These are phyloP conservation scores for Carassius auratus DNA, from an alignment of 2,113 vertebrate species.

Conservation along the genomic window DNA sequence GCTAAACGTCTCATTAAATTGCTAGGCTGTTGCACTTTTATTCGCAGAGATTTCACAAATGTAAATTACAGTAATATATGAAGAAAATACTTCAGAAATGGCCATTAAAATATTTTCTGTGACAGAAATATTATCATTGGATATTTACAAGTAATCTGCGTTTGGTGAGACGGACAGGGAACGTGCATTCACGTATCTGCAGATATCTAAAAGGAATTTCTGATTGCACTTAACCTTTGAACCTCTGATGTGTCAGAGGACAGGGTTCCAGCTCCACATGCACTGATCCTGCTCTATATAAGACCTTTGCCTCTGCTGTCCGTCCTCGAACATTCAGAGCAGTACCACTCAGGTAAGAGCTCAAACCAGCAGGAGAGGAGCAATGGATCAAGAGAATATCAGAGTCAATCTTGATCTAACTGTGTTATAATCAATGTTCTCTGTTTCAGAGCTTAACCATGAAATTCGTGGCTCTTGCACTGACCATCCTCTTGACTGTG, in stretches of 20 bases:
- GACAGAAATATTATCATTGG: background rate
- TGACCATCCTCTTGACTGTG: slow-evolving; percentile 58
- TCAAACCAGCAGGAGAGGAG: background rate
- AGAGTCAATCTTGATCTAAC: background rate
- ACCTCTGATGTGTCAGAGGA: slow-evolving; percentile 58
- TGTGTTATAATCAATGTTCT: background rate
- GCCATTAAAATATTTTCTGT: background rate
- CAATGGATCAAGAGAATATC: background rate
- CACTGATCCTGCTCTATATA: slow-evolving; percentile 56
- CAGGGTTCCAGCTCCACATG: slow-evolving; percentile 58
- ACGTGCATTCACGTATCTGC: background rate
- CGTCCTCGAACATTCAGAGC: slow-evolving; percentile 52
- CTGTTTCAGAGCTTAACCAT: slow-evolving; percentile 56
- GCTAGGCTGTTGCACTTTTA: background rate
- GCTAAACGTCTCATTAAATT: background rate
- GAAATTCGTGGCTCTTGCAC: slow-evolving; percentile 62
- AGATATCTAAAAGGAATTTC: background rate
- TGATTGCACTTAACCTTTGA: slow-evolving; percentile 52
- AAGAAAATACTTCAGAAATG: background rate
- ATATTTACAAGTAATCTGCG: background rate
- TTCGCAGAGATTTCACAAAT: background rate
- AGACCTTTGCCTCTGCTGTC: background rate
- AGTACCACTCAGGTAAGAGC: slow-evolving; percentile 62
- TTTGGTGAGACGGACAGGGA: background rate
- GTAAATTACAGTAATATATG: background rate